Conservation (phyloP, 1,140 invertebrate genomes). For the Adoxophyes honmai region DNA sequence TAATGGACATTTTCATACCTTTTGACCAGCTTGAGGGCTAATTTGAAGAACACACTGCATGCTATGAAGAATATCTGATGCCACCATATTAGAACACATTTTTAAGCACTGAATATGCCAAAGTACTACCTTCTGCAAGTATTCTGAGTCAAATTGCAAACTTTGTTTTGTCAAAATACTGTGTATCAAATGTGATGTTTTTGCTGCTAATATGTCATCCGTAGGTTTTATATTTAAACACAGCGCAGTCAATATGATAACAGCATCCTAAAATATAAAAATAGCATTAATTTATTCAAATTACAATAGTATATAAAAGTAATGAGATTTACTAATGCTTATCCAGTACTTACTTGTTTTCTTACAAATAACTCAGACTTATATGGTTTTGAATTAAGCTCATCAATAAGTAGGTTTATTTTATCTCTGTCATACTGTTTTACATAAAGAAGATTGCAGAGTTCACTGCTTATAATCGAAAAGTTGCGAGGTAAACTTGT, state of each 20-base stretch:
- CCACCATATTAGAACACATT: slow-evolving; percentile 52
- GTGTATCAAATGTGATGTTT: slow-evolving; percentile 58
- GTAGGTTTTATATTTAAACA: slow-evolving; percentile 52
- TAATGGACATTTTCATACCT: slow-evolving; percentile 31
- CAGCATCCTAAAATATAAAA: slow-evolving; percentile 49
- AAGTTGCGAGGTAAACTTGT: slow-evolving; percentile 38
- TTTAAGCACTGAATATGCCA: slow-evolving; percentile 60
- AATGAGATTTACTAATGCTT: slow-evolving; percentile 1
- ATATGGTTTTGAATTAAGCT: slow-evolving; percentile 56
- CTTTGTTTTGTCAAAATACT: slow-evolving; percentile 55
- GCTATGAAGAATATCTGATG: slow-evolving; percentile 61
- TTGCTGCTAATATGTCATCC: slow-evolving; percentile 58
- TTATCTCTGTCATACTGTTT: slow-evolving; percentile 48
- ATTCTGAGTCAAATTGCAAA: slow-evolving; percentile 42
- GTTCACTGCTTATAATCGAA: slow-evolving; percentile 43
- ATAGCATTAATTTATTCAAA: not conserved
- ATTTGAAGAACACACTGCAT: slow-evolving; percentile 52
- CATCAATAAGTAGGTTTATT: slow-evolving; percentile 55
- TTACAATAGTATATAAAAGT: not conserved
- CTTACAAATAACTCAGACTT: slow-evolving; percentile 50
- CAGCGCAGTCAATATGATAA: slow-evolving; percentile 42
- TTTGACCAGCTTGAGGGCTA: slow-evolving; percentile 37
- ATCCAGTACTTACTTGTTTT: slow-evolving; percentile 44
- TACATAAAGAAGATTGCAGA: slow-evolving; percentile 48
- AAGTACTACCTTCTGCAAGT: slow-evolving; percentile 38